Evolutionary conservation across 2,888 invertebrate species (phyloP).

Genomic region (Lapara coniferarum): DNA sequence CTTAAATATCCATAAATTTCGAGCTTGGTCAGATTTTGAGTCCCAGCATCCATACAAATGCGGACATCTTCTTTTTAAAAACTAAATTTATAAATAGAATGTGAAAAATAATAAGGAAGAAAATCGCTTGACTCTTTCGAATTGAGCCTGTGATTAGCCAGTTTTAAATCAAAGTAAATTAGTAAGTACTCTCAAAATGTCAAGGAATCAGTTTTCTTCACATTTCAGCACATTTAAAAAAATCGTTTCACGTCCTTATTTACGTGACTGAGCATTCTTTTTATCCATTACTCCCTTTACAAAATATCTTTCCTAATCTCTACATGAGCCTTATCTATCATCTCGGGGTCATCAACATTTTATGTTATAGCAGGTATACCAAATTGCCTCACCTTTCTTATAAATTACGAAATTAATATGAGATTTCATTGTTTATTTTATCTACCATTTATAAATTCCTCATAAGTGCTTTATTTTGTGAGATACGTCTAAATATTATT

Average conservation of each 20-base stretch:
- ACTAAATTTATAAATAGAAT: no score
- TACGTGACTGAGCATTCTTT: not conserved
- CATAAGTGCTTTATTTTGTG: not conserved
- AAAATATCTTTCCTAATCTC: not conserved
- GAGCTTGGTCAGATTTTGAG: no score
- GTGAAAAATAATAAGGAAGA: not conserved
- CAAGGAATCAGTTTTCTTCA: not conserved
- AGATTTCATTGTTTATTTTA: not conserved
- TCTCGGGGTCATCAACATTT: constrained; percentile 50
- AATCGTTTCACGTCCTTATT: not conserved
- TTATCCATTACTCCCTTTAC: not conserved
- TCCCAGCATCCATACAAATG: no score
- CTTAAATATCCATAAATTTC: no score
- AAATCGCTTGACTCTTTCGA: not conserved
- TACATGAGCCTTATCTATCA: not conserved
- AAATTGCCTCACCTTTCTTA: constrained; percentile 27
- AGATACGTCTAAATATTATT: not conserved
- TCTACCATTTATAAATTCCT: not conserved
- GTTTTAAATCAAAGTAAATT: constrained; percentile 8
- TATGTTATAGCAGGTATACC: constrained; percentile 36
- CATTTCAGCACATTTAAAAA: not conserved
- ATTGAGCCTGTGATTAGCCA: not conserved
- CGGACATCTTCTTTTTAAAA: no score
- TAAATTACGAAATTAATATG: constrained; percentile 9
- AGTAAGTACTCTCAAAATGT: not conserved